Conservation (phyloP, 1,140 invertebrate genomes). For the Cepaea nemoralis region DNA sequence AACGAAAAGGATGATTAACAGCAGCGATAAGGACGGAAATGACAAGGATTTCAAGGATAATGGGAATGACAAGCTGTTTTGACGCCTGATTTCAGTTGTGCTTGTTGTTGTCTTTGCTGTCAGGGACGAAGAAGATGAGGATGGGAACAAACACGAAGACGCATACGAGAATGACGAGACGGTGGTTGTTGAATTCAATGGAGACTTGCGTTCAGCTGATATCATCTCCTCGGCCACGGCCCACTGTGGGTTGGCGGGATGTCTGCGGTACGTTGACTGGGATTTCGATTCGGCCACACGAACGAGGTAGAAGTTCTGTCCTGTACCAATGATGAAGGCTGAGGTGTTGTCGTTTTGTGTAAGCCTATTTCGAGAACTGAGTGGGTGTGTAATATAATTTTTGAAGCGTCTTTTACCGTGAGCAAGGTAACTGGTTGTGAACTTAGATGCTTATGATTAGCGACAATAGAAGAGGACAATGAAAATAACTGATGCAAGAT, state of each 20-base stretch:
- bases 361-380: background rate
- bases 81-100: background rate
- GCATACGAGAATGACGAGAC: background rate
- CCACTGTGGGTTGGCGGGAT: background rate
- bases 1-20: too few relatives aligned
- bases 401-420: background rate
- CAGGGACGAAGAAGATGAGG: constrained; percentile 11
- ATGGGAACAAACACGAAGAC: background rate
- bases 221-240: constrained; percentile 19
- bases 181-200: background rate
- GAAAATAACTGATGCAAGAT: background rate
- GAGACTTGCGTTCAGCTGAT: background rate
- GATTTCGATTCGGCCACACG: background rate
- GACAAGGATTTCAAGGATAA: background rate
- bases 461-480: background rate
- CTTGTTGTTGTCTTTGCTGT: background rate
- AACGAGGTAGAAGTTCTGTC: background rate
- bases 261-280: background rate
- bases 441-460: background rate
- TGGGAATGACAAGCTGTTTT: background rate
- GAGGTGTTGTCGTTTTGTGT: background rate
- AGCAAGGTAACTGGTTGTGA: background rate
- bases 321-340: background rate
- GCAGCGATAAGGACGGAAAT: background rate
- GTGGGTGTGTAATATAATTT: background rate